Base-by-base conservation (phyloP, 2,888 invertebrate genomes). In the Fragum sueziense region DNA sequence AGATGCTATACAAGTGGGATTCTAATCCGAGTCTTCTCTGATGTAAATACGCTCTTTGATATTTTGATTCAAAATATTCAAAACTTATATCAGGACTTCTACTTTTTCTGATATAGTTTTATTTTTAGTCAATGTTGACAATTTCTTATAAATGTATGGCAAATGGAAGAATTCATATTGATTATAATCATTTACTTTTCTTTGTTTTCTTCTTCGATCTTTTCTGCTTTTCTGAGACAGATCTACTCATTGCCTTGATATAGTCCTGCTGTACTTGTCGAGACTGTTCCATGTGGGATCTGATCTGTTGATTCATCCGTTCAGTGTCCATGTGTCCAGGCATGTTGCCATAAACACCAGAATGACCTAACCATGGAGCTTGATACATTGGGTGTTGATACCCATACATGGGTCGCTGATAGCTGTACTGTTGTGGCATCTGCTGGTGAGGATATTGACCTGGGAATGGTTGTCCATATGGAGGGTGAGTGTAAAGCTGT, bases 191-290 rank as follows among this genome's bases (percentile, higher is more conserved):
- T 33, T 57, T 34, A 34, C 33, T 52, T 70, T 34, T 57, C 20
- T 70, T 57, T 37, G 22, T 57, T 57, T 17, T 7, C 67, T 57
- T 67, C 25, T 68, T 73, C 47, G 37, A 22, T 34, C 29, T n/a
- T 68, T 29, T 61, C 4, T 27, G 34, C 4, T 20, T 33, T 67
- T 27, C 67, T 11, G 33, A 3, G 22, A 22, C 11, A 54, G 29
- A 41, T 41, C 70, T 61, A 29, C 70, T 67, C 80, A 80, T 80
- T 31, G 57, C n/a, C 57, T 68, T 80, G 1, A 80, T 74, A 27
- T 80, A 80, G 20, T 74, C 74, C 29, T 31, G 41, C 47, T 80
- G 80, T 4, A 74, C 37, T n/a, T 74, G 47, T 54, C 59, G 71
- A 20, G 65, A 52, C 29, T 59, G 51, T 65, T 65, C 31, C 73